Evolutionary conservation across 2,888 invertebrate genomes (phyloP), one percentile per base, ranked within the genome.

Genomic region (Nineta flava): DNA sequence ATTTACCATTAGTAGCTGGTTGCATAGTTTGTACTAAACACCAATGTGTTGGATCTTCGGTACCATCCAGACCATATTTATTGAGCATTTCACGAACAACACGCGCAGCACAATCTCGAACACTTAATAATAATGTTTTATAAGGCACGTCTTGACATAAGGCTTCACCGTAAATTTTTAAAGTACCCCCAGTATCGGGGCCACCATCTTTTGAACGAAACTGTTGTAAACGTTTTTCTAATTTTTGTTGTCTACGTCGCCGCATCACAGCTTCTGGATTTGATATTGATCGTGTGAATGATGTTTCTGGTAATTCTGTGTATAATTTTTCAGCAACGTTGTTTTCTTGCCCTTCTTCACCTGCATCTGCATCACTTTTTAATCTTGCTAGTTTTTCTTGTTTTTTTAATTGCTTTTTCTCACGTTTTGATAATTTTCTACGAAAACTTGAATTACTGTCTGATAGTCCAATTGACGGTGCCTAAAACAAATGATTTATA

Each of bases 211-310:
- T 87, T 50, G 90, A 90, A 53, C 92, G 80, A 71, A 95, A 95
- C 68, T 95, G 92, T 64, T 96, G 92, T 61, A 99, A 72, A 68
- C 95, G 95, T 63, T 88, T 82, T 67, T 99, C 97, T 49, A 97
- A 76, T 66, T 96, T 96, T 68, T 96, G 94, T 62, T 97, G 96
- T 19, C 99, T 74, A 49, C 96, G 75, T 47, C 96, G 80, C 54
- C 95, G 78, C 99, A 99, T 99, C 58, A 99, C 99, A 53, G 96
- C 95, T 74, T 99, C 99, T 3, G 99, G 99, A 74, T 99, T 99
- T 55, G 96, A 97, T 65, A 99, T 99, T 60, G 95, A 96, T 61
- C 99, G 79, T 46, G 97, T 99, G 70, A 99, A 99, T 59, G 93
- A 95, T 48, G 95, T 96, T 71, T 97, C 95, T 21, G 97, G 97